Percentiles rank a stretch among this genome's conserved stretches.
These are phyloP conservation scores for Neomonachus schauinslandi DNA, from an alignment of 2,113 vertebrate genomes.

Conservation along the genomic window DNA sequence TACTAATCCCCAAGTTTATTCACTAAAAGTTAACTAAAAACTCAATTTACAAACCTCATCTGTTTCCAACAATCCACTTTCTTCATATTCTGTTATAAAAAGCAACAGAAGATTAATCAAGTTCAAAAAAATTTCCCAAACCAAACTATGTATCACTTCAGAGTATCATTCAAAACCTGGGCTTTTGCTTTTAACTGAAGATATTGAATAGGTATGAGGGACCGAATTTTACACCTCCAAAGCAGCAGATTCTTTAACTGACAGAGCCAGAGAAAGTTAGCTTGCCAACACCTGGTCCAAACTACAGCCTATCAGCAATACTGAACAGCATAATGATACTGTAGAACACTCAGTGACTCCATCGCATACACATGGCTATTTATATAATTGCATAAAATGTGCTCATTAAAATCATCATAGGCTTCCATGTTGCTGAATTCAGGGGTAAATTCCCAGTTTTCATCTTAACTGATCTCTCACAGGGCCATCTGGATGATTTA, in stretches of 20 bases:
- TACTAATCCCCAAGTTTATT: neutral
- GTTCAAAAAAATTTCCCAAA: conserved; percentile 34
- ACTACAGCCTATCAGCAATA: neutral
- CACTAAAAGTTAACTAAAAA: conserved; percentile 66
- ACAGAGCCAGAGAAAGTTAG: neutral
- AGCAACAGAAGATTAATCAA: conserved; percentile 61
- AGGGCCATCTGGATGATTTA: neutral
- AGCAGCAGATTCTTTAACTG: neutral
- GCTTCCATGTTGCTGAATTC: neutral
- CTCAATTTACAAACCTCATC: conserved; percentile 93
- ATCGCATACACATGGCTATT: neutral
- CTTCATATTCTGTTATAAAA: conserved; percentile 95
- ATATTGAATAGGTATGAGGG: neutral
- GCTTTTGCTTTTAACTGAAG: conserved; percentile 23
- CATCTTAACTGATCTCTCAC: neutral
- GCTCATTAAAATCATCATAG: neutral
- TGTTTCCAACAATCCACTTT: conserved; percentile 97
- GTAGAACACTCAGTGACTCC: neutral
- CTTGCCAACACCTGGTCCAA: neutral
- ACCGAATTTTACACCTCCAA: neutral
- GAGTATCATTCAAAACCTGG: neutral
- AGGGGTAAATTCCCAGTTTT: neutral
- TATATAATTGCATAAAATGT: neutral
- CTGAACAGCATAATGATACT: neutral
- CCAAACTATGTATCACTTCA: conserved; percentile 34